Evolutionary conservation across 1,140 invertebrate genomes (phyloP).

Genomic region (Lepidostoma basale): DNA sequence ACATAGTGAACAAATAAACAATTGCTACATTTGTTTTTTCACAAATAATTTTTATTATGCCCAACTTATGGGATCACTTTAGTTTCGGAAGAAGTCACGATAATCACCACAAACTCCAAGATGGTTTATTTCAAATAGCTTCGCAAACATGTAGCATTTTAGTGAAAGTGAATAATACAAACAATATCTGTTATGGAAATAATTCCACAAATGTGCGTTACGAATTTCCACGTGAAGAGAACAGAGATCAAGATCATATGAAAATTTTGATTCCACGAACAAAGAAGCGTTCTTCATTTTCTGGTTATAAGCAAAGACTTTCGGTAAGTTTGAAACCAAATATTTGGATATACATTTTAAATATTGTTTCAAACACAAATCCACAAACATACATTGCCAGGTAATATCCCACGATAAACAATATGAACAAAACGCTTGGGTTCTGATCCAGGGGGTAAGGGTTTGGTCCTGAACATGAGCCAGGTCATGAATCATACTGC

Average conservation of each 20-base stretch:
- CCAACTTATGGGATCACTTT: conserved; percentile 64
- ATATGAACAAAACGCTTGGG: no score
- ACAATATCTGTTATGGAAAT: conserved; percentile 72
- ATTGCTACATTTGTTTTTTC: neutral
- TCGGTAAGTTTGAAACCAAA: conserved; percentile 53
- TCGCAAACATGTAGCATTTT: conserved; percentile 74
- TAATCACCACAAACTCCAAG: conserved; percentile 68
- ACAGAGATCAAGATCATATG: conserved; percentile 54
- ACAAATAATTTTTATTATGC: conserved; percentile 53
- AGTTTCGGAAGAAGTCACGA: conserved; percentile 56
- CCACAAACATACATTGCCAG: no score
- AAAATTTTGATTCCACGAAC: conserved; percentile 53
- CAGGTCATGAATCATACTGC: no score
- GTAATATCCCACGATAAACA: no score
- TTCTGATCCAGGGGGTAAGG: no score
- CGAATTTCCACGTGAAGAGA: conserved; percentile 56
- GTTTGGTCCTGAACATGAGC: no score
- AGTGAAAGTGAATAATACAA: conserved; percentile 75
- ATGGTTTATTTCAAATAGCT: conserved; percentile 73
- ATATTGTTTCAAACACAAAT: no score
- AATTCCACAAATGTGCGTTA: conserved; percentile 67
- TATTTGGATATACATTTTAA: neutral
- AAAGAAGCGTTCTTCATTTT: conserved; percentile 56
- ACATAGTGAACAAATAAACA: neutral
- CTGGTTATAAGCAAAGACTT: conserved; percentile 58